Base-by-base conservation (phyloP, 2,888 invertebrate species). In the Sussaba pulchella region DNA sequence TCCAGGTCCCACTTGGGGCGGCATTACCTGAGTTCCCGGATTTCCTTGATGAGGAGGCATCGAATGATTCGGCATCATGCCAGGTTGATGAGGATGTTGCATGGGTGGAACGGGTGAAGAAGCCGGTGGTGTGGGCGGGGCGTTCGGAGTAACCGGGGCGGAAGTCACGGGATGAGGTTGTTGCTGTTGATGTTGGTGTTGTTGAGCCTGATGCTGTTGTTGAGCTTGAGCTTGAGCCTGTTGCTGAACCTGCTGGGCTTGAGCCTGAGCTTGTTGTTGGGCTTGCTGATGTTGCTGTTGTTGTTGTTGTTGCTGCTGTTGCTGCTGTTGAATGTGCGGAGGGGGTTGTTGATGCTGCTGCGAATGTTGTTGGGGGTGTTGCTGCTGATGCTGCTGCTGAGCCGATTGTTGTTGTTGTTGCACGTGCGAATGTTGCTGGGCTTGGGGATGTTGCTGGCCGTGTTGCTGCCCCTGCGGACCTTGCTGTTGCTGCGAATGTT, bases 31-130 rank as follows among this genome's bases (percentile, higher is more conserved):
- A 59, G 81, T 54, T 1, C 82, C 86, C 69, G 87, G 91, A 0
- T 87, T 72, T 9, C 83, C 85, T 47, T 89, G 91, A 78, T 91
- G 91, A 2, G 90, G 87, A 0, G 90, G 85, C 83, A 91, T 87
- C 2, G 91, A 84, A 87, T 92, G 93, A 88, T 88, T 90, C 26
- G 88, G 86, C 80, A 86, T 87, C 89, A 91, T 93, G 85, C 86
- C 88, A 0, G 86, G 78, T 41, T 81, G 81, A 14, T 88, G 90
- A 81, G 90, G 90, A 50, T 89, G 90, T 21, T 88, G 88, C 66
- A 89, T 82, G 9, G 87, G 82, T 2, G 90, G 85, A 6, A 86
- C 88, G 6, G 88, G 87, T 4, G 89, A 85, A 10, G 88, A 86
- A 5, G 86, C 85, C 0, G 88, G 88, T 4, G 88, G 87, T n/a